Evolutionary conservation across 92 coral and sea anemone genomes (phyloP).

Genomic region (Epizoanthus stellaris): DNA sequence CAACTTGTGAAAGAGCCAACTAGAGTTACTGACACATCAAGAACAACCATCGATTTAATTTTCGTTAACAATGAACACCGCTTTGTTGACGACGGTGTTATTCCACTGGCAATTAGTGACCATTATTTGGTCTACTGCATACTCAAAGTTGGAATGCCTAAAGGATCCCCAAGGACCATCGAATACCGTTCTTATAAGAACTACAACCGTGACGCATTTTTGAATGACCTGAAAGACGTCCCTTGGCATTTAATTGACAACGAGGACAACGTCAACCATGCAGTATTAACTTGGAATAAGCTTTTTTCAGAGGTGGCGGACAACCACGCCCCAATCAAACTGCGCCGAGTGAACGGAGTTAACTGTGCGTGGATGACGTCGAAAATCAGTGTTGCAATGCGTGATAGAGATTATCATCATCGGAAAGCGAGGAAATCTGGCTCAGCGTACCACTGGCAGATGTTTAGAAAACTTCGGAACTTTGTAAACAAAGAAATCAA

Average conservation of each 20-base stretch:
- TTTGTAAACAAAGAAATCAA: background rate
- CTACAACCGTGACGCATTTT: constrained; percentile 33
- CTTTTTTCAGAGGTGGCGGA: constrained; percentile 36
- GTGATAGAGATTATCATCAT: constrained; percentile 13
- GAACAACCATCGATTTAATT: constrained; percentile 36
- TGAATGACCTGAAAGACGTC: constrained; percentile 42
- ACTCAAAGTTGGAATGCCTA: constrained; percentile 37
- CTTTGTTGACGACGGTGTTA: constrained; percentile 44
- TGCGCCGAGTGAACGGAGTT: constrained; percentile 30
- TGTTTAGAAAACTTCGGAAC: background rate
- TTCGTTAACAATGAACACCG: constrained; percentile 39
- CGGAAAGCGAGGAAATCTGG: background rate
- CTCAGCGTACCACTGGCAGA: background rate
- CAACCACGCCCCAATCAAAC: constrained; percentile 25
- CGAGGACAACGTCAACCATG: constrained; percentile 37
- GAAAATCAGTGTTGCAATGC: constrained; percentile 41
- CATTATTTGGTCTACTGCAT: constrained; percentile 37
- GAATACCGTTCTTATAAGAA: constrained; percentile 30
- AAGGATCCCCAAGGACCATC: constrained; percentile 34
- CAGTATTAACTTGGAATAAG: constrained; percentile 43
- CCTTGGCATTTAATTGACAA: constrained; percentile 35
- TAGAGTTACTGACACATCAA: constrained; percentile 40
- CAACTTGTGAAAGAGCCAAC: constrained; percentile 46
- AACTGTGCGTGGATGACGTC: constrained; percentile 44
- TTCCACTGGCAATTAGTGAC: constrained; percentile 43